Base-by-base conservation (phyloP, 2,797 vertebrate genomes). In the Cossypha caffra region DNA sequence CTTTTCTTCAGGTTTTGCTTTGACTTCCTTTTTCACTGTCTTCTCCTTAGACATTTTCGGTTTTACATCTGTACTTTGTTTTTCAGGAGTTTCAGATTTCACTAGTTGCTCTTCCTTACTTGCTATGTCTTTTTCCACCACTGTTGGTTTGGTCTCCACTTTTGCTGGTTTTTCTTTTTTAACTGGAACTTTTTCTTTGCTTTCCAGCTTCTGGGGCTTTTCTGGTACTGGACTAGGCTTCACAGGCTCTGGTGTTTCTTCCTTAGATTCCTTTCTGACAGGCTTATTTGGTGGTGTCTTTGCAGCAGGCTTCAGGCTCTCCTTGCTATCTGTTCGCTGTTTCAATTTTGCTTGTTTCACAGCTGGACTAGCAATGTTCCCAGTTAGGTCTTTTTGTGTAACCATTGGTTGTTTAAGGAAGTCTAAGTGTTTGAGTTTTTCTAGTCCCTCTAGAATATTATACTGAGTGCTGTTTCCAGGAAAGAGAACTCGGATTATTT, bases 401-500 rank as follows among this genome's bases (percentile, higher is more conserved):
- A 99, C 98, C 81, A 98, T 94, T 2, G 99, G 98, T 73, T 99
- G 98, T 88, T 99, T 99, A 92, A 99, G 97, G 82, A 99, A 99
- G 86, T 99, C 99, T 95, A 99, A 97, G 94, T 99, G 99, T 97
- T 99, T 99, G 76, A 99, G 98, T 81, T 99, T 99, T 96, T 99
- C 99, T 82, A 99, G 97, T 48, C 99, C 99, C 96, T 99, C 99
- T 86, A 99, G 98, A 94, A 99, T 98, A 91, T 98, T 98, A 96
- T 99, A 98, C 8, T 99, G 99, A n/a, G 98, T 99, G 86, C 99
- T 98, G 97, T 99, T 99, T 96, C 99, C 99, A 86, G 99, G 98
- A 95, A 99, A 99, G 48, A 99, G 98, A 95, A 99, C 99, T 42
- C 99, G 98, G 25, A 99, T 98, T 88, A 99, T 99, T 98, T 99